phyloP scores from a whole-genome alignment of 2,113 vertebrate genomes.

The Ondatra zibethicus region DNA sequence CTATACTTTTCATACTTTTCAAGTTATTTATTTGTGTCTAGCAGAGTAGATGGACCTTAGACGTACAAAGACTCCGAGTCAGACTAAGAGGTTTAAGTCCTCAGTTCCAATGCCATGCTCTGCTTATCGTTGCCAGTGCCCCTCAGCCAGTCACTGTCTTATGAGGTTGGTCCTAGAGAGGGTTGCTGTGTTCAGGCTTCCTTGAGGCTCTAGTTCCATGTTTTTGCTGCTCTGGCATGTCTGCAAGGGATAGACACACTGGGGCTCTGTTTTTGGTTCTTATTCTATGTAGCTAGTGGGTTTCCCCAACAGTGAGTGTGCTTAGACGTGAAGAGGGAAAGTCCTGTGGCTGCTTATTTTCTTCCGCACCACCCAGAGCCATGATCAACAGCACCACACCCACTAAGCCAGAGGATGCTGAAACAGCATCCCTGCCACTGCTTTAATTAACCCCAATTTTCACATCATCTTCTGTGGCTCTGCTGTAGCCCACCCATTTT shows the following conservation, averaged over 20 bases:
- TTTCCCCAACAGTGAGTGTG: neutral
- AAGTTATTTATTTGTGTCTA: slow-evolving; percentile 4
- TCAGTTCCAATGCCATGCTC: neutral
- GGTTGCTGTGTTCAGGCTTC: neutral
- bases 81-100: neutral
- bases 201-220: neutral
- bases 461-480: neutral
- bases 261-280: neutral
- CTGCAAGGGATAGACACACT: neutral
- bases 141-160: neutral
- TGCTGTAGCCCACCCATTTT: too few species aligned
- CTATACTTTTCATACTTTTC: neutral
- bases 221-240: neutral
- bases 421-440: neutral
- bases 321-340: neutral
- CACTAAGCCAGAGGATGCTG: neutral
- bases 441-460: neutral
- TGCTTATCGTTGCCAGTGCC: neutral
- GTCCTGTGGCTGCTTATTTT: neutral
- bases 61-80: neutral
- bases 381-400: neutral
- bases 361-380: too few species aligned
- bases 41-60: neutral
- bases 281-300: neutral
- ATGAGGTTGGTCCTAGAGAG: neutral